Percentiles rank a stretch among this genome's conserved stretches.
phyloP scores from a whole-genome alignment of 2,888 invertebrate genomes.

The Hermaeophaga mercurialis region DNA sequence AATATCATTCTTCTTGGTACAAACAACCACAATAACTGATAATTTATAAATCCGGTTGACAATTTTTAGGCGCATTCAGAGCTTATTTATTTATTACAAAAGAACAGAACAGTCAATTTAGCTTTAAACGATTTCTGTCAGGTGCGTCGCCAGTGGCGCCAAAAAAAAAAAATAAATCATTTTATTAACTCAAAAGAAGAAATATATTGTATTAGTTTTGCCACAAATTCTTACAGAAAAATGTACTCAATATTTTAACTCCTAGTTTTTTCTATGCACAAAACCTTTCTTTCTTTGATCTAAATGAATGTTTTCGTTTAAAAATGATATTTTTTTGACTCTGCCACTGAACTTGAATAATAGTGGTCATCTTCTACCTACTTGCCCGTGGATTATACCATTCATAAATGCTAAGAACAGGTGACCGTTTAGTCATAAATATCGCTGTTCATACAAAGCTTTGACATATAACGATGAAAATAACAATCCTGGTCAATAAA shows the following conservation, averaged over 20 bases:
- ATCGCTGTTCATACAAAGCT: conserved; percentile 46
- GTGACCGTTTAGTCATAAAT: conserved; percentile 47
- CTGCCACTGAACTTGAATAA: conserved; percentile 23
- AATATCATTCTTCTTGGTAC: conserved; percentile 24
- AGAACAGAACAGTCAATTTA: conserved; percentile 42
- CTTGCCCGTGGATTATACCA: conserved; percentile 40
- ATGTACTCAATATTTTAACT: too few species aligned
- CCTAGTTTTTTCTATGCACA: too few species aligned
- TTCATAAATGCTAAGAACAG: conserved; percentile 44
- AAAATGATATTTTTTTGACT: too few species aligned
- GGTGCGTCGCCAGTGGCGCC: conserved; percentile 35
- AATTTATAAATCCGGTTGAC: conserved; percentile 43
- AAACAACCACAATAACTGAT: conserved; percentile 30
- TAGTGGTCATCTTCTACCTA: conserved; percentile 29
- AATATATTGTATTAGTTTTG: too few species aligned
- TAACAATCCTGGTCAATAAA: conserved; percentile 49
- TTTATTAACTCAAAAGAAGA: too few species aligned
- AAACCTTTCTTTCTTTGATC: too few species aligned
- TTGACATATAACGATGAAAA: conserved; percentile 48
- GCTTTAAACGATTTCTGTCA: conserved; percentile 45
- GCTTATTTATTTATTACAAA: conserved; percentile 43
- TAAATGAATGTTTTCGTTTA: too few species aligned
- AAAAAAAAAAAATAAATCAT: too few species aligned
- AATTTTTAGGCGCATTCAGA: conserved; percentile 45
- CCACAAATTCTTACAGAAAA: too few species aligned